phyloP scores from a whole-genome alignment of 2,797 vertebrate species.

The Coluber constrictor region DNA sequence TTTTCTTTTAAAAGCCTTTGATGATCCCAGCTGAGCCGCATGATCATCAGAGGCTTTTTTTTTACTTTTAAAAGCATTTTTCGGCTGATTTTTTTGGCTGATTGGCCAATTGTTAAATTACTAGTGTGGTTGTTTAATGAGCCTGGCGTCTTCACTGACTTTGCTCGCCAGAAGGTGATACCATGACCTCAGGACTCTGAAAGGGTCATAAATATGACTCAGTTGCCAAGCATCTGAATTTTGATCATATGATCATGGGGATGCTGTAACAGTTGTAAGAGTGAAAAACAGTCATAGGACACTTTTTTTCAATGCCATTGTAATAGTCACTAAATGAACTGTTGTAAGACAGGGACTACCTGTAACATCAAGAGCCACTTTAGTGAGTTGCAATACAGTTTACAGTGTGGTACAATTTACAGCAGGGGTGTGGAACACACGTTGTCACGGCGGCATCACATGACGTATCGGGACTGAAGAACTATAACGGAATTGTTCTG shows the following conservation, averaged over 20 bases:
- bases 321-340: not conserved
- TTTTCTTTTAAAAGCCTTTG: too few relatives aligned
- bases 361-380: not conserved
- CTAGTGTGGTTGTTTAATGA: not conserved
- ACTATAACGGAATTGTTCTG: not conserved
- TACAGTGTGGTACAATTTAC: not conserved
- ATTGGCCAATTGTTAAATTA: not conserved
- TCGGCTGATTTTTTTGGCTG: too few relatives aligned
- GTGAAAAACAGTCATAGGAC: not conserved
- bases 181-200: not conserved
- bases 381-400: not conserved
- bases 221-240: not conserved
- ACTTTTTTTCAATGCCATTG: not conserved
- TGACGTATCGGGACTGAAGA: not conserved
- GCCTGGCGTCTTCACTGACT: not conserved
- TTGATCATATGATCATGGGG: not conserved
- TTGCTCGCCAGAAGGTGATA: not conserved
- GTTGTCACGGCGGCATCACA: too few relatives aligned
- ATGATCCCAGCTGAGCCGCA: too few relatives aligned
- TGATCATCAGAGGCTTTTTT: too few relatives aligned
- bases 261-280: not conserved
- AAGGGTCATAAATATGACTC: not conserved
- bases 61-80: too few relatives aligned
- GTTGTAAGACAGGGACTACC: not conserved
- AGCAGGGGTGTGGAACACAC: not conserved